Evolutionary conservation across 2,888 invertebrate genomes (phyloP).

Genomic region (Globia sparganii): DNA sequence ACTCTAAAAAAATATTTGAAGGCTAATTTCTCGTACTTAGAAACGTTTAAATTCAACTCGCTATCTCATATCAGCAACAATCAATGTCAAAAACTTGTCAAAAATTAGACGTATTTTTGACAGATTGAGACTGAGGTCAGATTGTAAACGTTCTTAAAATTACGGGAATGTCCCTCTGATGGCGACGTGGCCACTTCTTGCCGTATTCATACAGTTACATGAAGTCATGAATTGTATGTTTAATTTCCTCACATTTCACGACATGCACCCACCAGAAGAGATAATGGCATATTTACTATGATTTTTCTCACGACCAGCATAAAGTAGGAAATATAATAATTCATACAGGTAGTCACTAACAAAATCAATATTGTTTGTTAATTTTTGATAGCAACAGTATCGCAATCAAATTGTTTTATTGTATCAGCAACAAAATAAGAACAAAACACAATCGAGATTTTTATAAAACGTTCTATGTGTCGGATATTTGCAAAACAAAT

Average conservation of each 20-base stretch:
- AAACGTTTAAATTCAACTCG: no score
- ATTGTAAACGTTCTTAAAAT: no score
- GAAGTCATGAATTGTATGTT: no score
- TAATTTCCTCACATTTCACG: background rate
- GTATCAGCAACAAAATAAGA: background rate
- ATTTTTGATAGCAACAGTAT: background rate
- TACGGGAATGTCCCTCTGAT: background rate
- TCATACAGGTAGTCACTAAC: no score
- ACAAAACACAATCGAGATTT: background rate
- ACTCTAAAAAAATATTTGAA: no score
- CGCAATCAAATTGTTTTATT: background rate
- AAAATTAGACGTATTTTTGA: no score
- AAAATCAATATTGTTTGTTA: background rate
- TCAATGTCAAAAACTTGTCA: no score
- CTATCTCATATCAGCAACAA: no score
- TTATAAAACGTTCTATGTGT: background rate
- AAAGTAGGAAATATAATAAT: no score
- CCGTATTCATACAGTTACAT: background rate
- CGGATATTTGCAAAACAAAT: constrained; percentile 30
- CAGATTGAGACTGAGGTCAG: no score
- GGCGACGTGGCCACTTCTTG: background rate
- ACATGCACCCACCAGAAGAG: background rate
- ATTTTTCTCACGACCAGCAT: background rate
- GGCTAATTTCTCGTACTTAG: no score
- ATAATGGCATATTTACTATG: background rate